These are phyloP conservation scores for Prorops nasuta DNA, from an alignment of 1,140 invertebrate species.

Conservation along the genomic window DNA sequence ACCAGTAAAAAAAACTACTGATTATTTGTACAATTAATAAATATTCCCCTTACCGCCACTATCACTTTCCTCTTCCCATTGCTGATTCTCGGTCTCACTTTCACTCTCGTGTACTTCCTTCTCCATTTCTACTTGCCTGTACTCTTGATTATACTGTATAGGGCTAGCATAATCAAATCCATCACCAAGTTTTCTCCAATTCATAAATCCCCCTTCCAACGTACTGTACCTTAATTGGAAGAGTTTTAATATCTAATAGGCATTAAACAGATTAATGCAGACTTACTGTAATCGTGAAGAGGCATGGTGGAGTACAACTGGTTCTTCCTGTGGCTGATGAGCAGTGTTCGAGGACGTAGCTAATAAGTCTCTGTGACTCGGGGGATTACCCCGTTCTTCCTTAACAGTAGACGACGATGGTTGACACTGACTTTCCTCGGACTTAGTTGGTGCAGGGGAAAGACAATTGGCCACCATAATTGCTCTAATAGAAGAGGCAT, in stretches of 20 bases:
- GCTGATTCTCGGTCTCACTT: slow-evolving; percentile 37
- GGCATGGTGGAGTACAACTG: slow-evolving; percentile 48
- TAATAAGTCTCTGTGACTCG: slow-evolving; percentile 56
- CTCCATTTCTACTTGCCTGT: slow-evolving; percentile 58
- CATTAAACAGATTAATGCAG: slow-evolving; percentile 7
- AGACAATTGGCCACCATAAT: slow-evolving; percentile 73
- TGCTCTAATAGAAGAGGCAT: slow-evolving; percentile 77
- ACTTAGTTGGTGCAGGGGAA: slow-evolving; percentile 44
- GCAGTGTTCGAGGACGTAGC: slow-evolving; percentile 28
- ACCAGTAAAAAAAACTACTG: no score
- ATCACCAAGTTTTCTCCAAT: slow-evolving; percentile 55
- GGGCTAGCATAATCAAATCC: slow-evolving; percentile 58
- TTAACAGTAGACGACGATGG: slow-evolving; percentile 37
- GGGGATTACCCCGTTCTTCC: slow-evolving; percentile 57
- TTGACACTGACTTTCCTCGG: slow-evolving; percentile 31
- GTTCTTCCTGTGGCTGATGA: slow-evolving; percentile 36
- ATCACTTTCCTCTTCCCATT: slow-evolving; percentile 39
- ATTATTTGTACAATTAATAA: no score
- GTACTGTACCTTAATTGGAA: slow-evolving; percentile 43
- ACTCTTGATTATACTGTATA: slow-evolving; percentile 61
- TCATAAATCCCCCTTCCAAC: slow-evolving; percentile 55
- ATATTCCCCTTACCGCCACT: slow-evolving; percentile 30
- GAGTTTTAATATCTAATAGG: slow-evolving; percentile 1
- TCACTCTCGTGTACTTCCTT: slow-evolving; percentile 39
- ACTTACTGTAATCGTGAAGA: slow-evolving; percentile 52